Evolutionary conservation across 2,888 invertebrate species (phyloP).

Genomic region (Helleia helle): DNA sequence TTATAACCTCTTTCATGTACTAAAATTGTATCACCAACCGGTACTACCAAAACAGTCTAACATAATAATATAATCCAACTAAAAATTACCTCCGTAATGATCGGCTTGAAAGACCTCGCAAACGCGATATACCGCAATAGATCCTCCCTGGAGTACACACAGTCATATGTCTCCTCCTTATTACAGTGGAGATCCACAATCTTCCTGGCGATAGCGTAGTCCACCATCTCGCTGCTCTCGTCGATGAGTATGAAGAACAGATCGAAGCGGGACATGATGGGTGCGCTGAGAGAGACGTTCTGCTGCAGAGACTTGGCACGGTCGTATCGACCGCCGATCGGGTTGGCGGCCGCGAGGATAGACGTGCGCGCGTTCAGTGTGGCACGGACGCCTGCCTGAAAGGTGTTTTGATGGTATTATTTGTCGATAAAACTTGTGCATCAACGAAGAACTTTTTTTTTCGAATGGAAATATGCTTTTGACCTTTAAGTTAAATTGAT

Average conservation of each 20-base stretch:
- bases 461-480: no score
- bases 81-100: conserved; percentile 78
- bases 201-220: conserved; percentile 96
- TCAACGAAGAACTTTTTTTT: no score
- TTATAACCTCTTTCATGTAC: no score
- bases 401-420: no score
- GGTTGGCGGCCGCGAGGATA: conserved; percentile 98
- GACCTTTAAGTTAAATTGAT: no score
- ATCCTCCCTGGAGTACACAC: conserved; percentile 90
- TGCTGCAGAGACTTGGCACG: conserved; percentile 94
- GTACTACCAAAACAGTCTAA: no score
- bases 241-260: conserved; percentile 98
- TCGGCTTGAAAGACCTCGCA: conserved; percentile 95
- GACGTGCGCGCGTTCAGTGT: conserved; percentile 98
- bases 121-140: conserved; percentile 97
- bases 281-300: conserved; percentile 93
- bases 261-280: conserved; percentile 99
- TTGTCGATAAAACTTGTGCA: no score
- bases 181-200: conserved; percentile 96
- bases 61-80: no score
- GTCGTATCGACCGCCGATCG: conserved; percentile 97
- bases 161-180: conserved; percentile 84
- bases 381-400: conserved; percentile 94
- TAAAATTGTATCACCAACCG: no score
- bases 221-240: conserved; percentile 89